Evolutionary conservation across 2,113 vertebrate species (phyloP), one percentile per base, ranked within the genome.

Genomic region (Ammodytes marinus): DNA sequence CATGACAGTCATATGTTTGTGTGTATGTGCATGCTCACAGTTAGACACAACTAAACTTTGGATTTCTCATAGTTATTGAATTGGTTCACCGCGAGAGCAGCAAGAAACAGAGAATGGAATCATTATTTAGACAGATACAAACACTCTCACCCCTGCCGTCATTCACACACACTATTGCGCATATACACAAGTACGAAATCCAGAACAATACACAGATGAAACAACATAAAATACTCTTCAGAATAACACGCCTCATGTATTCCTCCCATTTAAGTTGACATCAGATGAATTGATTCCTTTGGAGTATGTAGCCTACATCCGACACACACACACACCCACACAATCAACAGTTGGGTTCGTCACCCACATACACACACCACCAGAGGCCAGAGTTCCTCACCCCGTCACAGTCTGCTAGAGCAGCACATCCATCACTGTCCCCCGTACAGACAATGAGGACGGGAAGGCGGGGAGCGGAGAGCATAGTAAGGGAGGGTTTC

Each of bases 71-170:
- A 70, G 83, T 79, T 86, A 88, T 90, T 73, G 91, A 88, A 80
- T 89, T 70, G 77, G 67, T 86, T 86, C 86, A 61, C 82, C 82
- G 82, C 79, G 58, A 84, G 63, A 87, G 77, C 76, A 87, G 77
- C 76, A 67, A 87, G 83, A 85, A 81, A 86, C 87, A 80, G 88
- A 90, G 79, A 57, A 87, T 35, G 70, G 69, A 85, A 84, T 89
- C 79, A 91, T 93, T 90, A 86, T 88, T 88, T 84, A 88, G 91
- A 91, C 90, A 92, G 84, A 73, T 85, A 88, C 84, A 88, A 86
- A 90, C 82, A 66, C 40, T 27, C 49, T 68, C 54, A n/a, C 19
- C 14, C 59, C 40, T 2, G 37, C 19, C 14, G 15, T 13, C 19
- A 50, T 0, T 12, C 50, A 11, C 47, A 66, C 59, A 79, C 11